Conservation (phyloP, 37 sponge, comb jelly and placozoan genomes). For the Petrosia ficiformis region DNA sequence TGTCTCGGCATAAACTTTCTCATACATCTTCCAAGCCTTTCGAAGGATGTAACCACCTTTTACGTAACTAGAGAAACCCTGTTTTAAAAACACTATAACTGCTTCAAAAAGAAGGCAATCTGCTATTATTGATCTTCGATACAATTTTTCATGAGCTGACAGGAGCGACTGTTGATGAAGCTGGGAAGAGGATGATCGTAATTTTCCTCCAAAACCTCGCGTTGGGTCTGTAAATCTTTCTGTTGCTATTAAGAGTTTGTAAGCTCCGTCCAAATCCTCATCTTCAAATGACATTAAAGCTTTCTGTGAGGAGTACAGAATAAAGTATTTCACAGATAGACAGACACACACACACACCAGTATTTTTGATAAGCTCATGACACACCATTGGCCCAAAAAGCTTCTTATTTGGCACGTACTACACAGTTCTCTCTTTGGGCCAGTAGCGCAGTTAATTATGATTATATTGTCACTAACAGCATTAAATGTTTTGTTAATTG, state of each 20-base stretch:
- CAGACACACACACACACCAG: no score
- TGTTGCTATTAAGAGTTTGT: slow-evolving; percentile 62
- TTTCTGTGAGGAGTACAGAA: slow-evolving; percentile 39
- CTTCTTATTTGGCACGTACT: no score
- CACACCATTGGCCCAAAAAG: no score
- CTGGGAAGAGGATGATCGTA: slow-evolving; percentile 3
- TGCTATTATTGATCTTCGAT: slow-evolving; percentile 55
- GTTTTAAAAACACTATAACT: slow-evolving; percentile 70
- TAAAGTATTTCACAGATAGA: no score
- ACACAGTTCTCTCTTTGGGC: no score
- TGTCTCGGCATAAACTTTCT: slow-evolving; percentile 52
- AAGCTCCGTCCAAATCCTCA: slow-evolving; percentile 70
- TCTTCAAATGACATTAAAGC: slow-evolving; percentile 89
- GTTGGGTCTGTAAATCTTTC: slow-evolving; percentile 63
- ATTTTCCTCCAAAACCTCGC: background rate
- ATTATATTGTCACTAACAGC: no score
- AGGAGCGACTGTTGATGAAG: slow-evolving; percentile 6
- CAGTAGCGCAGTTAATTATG: no score
- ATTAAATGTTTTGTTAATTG: no score
- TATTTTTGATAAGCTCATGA: no score
- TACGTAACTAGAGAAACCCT: slow-evolving; percentile 82
- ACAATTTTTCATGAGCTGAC: slow-evolving; percentile 51
- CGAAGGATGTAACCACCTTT: slow-evolving; percentile 89
- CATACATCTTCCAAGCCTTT: slow-evolving; percentile 88
- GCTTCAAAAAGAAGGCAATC: slow-evolving; percentile 87